These are phyloP conservation scores for Melanerpes formicivorus DNA, from an alignment of 2,113 vertebrate species.

Conservation along the genomic window DNA sequence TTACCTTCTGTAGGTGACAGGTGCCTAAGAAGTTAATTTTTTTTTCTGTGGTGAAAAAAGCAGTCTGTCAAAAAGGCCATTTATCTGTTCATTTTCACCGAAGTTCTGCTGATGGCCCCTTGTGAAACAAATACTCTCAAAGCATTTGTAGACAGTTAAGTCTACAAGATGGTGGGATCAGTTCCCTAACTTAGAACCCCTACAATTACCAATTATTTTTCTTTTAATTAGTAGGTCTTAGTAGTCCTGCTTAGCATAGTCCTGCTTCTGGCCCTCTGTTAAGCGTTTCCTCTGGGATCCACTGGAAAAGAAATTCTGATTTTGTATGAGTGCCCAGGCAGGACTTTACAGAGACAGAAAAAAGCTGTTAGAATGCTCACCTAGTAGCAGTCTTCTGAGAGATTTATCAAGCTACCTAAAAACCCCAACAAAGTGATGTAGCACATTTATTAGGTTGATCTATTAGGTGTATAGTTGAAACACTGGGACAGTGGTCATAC, in stretches of 20 bases:
- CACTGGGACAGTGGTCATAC: neutral
- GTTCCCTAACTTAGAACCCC: neutral
- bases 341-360: neutral
- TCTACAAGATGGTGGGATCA: neutral
- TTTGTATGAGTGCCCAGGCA: neutral
- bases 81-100: neutral
- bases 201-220: neutral
- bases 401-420: neutral
- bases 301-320: neutral
- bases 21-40: neutral
- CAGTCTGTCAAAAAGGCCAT: neutral
- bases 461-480: neutral
- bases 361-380: neutral
- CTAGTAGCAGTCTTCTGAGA: neutral
- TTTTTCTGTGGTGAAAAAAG: neutral
- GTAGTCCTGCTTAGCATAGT: neutral
- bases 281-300: neutral
- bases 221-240: neutral
- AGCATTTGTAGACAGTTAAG: neutral
- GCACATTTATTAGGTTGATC: neutral
- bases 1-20: neutral
- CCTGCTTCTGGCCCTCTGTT: neutral
- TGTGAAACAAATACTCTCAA: neutral
- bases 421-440: neutral
- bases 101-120: neutral